Evolutionary conservation across 1,140 invertebrate genomes (phyloP).

Genomic region (Planococcus citri): DNA sequence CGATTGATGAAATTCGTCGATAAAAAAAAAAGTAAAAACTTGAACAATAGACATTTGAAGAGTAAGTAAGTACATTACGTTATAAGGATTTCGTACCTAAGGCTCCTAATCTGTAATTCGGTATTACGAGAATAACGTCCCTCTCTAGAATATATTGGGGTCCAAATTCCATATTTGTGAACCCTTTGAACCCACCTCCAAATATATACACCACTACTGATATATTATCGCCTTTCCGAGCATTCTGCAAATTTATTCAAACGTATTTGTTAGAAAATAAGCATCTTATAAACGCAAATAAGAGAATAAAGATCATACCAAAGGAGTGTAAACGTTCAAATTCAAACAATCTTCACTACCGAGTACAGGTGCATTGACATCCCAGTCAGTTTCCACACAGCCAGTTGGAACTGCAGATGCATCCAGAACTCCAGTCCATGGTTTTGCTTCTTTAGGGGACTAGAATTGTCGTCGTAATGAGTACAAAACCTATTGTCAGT

Average conservation of each 20-base stretch:
- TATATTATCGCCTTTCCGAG: neutral
- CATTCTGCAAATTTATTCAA: neutral
- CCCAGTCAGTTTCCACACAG: neutral
- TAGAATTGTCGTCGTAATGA: no score
- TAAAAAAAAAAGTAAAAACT: no score
- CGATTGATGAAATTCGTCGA: neutral
- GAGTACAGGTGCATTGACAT: neutral
- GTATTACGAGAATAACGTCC: constrained; percentile 59
- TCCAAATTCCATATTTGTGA: constrained; percentile 35
- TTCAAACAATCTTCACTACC: constrained; percentile 25
- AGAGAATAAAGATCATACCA: neutral
- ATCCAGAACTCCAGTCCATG: constrained; percentile 22
- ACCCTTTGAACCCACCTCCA: constrained; percentile 43
- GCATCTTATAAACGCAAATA: no score
- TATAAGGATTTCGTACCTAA: constrained; percentile 36
- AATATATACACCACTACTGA: constrained; percentile 51
- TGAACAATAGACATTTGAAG: no score
- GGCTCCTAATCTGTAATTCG: constrained; percentile 62
- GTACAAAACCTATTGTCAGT: no score
- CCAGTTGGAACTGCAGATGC: neutral
- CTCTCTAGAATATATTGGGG: constrained; percentile 58
- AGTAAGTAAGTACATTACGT: no score
- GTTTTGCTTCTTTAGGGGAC: neutral
- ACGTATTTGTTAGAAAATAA: no score
- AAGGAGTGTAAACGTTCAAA: constrained; percentile 25